These are phyloP conservation scores for Chymomyza costata DNA, from an alignment of 1,140 invertebrate species.

Conservation along the genomic window DNA sequence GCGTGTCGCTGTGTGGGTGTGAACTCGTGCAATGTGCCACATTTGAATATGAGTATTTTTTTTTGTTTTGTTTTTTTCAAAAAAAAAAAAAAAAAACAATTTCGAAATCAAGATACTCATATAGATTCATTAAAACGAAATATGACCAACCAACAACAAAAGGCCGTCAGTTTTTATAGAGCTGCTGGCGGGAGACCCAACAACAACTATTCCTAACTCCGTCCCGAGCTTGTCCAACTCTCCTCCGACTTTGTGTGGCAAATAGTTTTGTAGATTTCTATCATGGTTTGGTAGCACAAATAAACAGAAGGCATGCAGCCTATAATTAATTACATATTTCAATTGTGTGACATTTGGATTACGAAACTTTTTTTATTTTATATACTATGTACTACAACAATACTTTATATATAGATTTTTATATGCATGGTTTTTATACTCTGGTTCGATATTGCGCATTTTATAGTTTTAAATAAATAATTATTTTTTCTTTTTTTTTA, in stretches of 20 bases:
- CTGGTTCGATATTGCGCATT: too few relatives aligned
- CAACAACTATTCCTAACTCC: too few relatives aligned
- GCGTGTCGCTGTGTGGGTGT: conserved; percentile 20
- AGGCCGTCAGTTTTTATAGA: conserved; percentile 32
- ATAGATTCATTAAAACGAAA: conserved; percentile 66
- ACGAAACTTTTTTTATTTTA: conserved; percentile 36
- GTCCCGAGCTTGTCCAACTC: background rate
- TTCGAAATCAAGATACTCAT: conserved; percentile 67
- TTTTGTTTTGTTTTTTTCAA: too few relatives aligned
- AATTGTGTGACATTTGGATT: conserved; percentile 64
- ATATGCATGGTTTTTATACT: too few relatives aligned
- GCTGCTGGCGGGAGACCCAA: conserved; percentile 30
- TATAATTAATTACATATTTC: conserved; percentile 67
- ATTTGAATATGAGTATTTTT: conserved; percentile 43
- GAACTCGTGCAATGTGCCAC: too few relatives aligned
- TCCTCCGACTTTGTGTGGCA: conserved; percentile 39
- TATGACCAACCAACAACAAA: conserved; percentile 53
- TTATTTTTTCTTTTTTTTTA: conserved; percentile 33
- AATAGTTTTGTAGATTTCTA: conserved; percentile 66
- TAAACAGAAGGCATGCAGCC: conserved; percentile 56
- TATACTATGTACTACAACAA: background rate
- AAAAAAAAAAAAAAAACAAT: too few relatives aligned
- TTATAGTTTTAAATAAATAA: conserved; percentile 16
- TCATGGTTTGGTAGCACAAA: conserved; percentile 54
- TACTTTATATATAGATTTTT: too few relatives aligned